Conservation (phyloP, 1,140 invertebrate species). For the Mactra quadrangularis region DNA sequence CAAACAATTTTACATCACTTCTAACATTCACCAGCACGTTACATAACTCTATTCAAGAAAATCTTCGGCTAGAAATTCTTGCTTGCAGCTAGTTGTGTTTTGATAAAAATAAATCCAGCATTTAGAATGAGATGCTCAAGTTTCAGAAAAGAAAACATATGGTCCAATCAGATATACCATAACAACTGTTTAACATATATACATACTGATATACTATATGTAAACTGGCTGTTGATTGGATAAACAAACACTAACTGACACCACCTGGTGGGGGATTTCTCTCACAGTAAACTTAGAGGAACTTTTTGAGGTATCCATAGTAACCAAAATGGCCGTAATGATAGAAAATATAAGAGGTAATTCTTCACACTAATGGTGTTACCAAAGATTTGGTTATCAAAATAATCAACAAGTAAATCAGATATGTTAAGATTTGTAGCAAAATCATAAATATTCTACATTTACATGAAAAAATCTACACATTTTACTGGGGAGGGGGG, state of each 20-base stretch:
- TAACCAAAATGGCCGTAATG: slow-evolving; percentile 29
- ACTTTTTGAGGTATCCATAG: slow-evolving; percentile 21
- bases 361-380: slow-evolving; percentile 12
- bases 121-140: neutral
- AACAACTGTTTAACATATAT: slow-evolving; percentile 21
- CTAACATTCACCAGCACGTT: too few relatives aligned
- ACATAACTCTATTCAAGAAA: too few relatives aligned
- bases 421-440: slow-evolving; percentile 15
- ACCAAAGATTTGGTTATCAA: slow-evolving; percentile 51
- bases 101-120: slow-evolving; percentile 35
- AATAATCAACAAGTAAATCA: slow-evolving; percentile 51
- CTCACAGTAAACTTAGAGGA: slow-evolving; percentile 1
- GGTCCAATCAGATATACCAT: slow-evolving; percentile 23
- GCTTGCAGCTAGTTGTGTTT: slow-evolving; percentile 37
- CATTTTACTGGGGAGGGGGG: too few relatives aligned
- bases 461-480: neutral
- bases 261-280: slow-evolving; percentile 52
- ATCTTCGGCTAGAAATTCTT: too few relatives aligned
- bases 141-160: slow-evolving; percentile 27
- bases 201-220: slow-evolving; percentile 16
- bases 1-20: too few relatives aligned
- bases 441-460: slow-evolving; percentile 31
- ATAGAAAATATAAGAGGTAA: neutral
- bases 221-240: slow-evolving; percentile 46
- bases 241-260: slow-evolving; percentile 43